Percentiles rank a stretch among this genome's conserved stretches.
phyloP scores from a whole-genome alignment of 2,797 vertebrate genomes.

The Manis javanica region DNA sequence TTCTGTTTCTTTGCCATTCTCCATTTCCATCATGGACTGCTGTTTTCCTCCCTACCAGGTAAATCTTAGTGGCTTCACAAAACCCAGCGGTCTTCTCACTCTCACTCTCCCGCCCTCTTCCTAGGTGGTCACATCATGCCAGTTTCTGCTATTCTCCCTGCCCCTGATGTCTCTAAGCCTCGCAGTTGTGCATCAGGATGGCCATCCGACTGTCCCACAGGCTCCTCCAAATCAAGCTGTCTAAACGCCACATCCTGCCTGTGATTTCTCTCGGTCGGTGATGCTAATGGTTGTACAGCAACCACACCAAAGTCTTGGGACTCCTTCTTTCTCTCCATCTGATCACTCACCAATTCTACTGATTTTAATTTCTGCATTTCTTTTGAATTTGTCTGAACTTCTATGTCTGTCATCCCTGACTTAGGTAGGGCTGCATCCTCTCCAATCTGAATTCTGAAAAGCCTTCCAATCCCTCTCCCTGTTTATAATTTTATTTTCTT shows the following conservation, averaged over 20 bases:
- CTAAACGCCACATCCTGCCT: neutral
- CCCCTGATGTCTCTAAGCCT: neutral
- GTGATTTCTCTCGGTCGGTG: neutral
- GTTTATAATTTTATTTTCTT: neutral
- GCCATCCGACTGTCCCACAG: neutral
- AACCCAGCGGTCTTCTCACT: neutral
- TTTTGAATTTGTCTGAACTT: neutral
- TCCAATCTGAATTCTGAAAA: neutral
- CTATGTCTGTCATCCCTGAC: neutral
- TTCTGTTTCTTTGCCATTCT: neutral
- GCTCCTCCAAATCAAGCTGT: neutral
- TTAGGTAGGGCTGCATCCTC: neutral
- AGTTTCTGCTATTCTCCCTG: neutral
- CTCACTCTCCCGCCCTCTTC: neutral
- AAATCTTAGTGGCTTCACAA: neutral
- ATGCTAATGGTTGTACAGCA: neutral
- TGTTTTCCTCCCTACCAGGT: neutral
- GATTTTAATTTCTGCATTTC: neutral
- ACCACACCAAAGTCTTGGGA: neutral
- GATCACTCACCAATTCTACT: neutral
- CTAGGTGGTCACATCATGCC: neutral
- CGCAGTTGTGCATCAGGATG: neutral
- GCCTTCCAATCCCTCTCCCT: neutral
- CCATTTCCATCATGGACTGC: neutral
- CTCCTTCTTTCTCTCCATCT: neutral